Conservation (phyloP, 1,140 invertebrate species). For the Drosophila dunni region DNA sequence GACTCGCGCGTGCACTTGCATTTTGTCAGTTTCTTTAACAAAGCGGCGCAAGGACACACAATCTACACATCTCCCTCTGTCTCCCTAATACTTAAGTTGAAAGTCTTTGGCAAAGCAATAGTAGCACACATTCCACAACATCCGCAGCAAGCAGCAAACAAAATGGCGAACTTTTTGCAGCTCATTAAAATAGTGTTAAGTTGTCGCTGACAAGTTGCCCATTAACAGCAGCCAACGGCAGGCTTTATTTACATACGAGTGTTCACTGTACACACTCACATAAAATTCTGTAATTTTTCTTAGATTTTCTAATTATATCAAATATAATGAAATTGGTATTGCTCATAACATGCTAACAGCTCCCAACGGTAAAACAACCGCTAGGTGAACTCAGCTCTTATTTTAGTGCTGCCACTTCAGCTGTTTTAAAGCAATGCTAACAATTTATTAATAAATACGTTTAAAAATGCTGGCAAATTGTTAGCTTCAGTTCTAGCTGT, state of each 20-base stretch:
- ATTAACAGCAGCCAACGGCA: constrained; percentile 30
- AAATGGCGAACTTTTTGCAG: constrained; percentile 36
- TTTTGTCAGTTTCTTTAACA: constrained; percentile 61
- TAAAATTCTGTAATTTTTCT: background rate
- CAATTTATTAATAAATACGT: too few species aligned
- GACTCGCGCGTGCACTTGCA: constrained; percentile 73
- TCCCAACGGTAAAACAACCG: too few species aligned
- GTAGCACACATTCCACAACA: constrained; percentile 39
- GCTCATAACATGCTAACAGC: too few species aligned
- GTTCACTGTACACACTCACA: too few species aligned
- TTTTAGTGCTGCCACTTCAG: too few species aligned
- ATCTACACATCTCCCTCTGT: background rate
- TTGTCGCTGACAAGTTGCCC: constrained; percentile 39
- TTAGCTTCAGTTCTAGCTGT: too few species aligned
- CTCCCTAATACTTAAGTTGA: background rate
- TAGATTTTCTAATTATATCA: background rate
- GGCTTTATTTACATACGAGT: background rate
- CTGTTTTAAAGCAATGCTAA: too few species aligned
- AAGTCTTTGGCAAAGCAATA: constrained; percentile 28
- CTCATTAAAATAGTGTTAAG: constrained; percentile 71
- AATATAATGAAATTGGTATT: constrained; percentile 1
- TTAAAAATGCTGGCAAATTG: too few species aligned
- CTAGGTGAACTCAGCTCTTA: too few species aligned
- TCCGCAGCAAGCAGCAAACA: constrained; percentile 14
- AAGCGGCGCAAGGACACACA: constrained; percentile 64